phyloP scores from a whole-genome alignment of 2,113 vertebrate genomes.

The Calcarius ornatus region DNA sequence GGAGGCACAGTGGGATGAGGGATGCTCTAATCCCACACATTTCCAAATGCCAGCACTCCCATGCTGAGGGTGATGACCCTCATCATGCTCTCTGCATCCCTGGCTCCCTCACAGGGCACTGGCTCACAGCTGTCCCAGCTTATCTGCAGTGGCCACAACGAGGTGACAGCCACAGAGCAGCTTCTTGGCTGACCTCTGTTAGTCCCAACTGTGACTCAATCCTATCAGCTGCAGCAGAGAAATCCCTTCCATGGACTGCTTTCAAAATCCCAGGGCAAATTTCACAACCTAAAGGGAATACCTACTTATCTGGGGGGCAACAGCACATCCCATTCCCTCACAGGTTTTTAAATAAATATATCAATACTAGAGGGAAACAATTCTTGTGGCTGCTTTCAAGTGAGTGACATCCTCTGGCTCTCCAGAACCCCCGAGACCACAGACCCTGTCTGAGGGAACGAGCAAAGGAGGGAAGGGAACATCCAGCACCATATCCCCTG shows the following conservation, averaged over 20 bases:
- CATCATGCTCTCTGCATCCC: background rate
- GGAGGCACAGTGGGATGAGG: background rate
- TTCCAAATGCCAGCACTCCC: background rate
- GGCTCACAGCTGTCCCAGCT: background rate
- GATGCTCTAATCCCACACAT: background rate
- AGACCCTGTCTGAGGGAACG: background rate
- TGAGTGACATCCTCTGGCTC: background rate
- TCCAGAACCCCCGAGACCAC: accelerated
- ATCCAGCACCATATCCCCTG: background rate
- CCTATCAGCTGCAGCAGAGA: background rate
- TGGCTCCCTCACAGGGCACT: background rate
- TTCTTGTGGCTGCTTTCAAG: background rate
- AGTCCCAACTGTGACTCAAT: background rate
- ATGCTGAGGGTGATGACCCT: background rate
- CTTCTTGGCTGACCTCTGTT: background rate
- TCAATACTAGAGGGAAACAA: background rate
- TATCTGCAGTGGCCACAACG: background rate
- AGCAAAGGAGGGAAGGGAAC: background rate
- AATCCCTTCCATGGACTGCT: background rate
- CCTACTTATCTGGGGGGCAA: background rate
- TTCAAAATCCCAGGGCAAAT: background rate
- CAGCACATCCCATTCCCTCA: background rate
- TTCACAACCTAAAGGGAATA: background rate
- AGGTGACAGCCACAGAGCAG: background rate
- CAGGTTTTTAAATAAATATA: background rate